Base-by-base conservation (phyloP, 2,113 vertebrate genomes). In the Dipodomys merriami region DNA sequence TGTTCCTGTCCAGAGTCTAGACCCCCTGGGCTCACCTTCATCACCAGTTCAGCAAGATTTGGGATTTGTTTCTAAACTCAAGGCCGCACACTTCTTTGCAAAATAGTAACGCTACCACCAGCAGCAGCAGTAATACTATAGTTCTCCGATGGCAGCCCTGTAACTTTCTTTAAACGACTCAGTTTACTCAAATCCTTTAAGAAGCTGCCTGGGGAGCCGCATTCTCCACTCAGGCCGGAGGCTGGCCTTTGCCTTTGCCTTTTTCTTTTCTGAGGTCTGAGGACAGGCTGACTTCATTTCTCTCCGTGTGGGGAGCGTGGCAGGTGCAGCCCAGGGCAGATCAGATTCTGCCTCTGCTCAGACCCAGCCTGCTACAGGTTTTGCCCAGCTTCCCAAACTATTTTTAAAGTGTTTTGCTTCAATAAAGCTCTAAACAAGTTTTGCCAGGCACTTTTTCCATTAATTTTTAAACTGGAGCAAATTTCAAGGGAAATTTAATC, bases 391-490 rank as follows among this genome's bases (percentile, higher is more conserved):
- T 83, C 94, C 65, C 72, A 57, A 80, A 91, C 88, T 91, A 85
- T 91, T 93, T 93, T 92, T 80, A 88, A 91, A 73, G 83, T 65
- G 91, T 77, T 92, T 89, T 64, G 83, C 83, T 88, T 96, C 94
- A 94, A 83, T 93, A 92, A 95, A 91, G 86, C 77, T 77, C 91
- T 72, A 83, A 88, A 80, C 92, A 86, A 91, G 91, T 65, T 86
- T 84, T 76, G 94, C 94, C 79, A 92, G 83, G 86, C 95, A 53
- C 86, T 95, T 97, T 96, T 96, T 94, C 94, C 96, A 89, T 91
- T 94, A 92, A 86, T 89, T 95, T 96, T 94, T 93, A 95, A 94
- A 73, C 93, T 13, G 7, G 80, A 95, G 93, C 74, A 93, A 89
- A 83, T 94, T 89, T 96, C 83, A 77, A 89, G 96, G 94, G 90